Base-by-base conservation (phyloP, 2,888 invertebrate species). In the Thymelicus sylvestris region DNA sequence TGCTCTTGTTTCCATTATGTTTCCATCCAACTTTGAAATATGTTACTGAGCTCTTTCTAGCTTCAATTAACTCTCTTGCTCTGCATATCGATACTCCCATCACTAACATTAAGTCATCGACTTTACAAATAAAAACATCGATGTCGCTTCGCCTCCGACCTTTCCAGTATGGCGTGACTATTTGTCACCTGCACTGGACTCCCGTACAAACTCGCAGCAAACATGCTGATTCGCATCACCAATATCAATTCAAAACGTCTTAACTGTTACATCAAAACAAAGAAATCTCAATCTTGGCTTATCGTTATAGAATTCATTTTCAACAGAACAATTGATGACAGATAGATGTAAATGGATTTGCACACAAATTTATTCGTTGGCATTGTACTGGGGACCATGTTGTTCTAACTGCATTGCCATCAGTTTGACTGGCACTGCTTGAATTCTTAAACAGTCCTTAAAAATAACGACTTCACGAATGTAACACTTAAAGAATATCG, bases 111-210 rank as follows among this genome's bases (percentile, higher is more conserved):
- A 91, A 92, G 91, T 87, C 89, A 89, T 93, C 88, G 90, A 85
- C 81, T 83, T 83, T 75, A 82, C 84, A 87, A 92, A 91, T 89
- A 89, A 91, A 90, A 92, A 88, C 87, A 91, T 92, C 91, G 91
- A 91, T 86, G 87, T 86, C 85, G 83, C 83, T 76, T 84, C 86
- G 84, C 86, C 87, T 81, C 88, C 88, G 86, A 87, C 89, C 90
- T 91, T 88, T 89, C 86, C 86, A 83, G 86, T 80, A 86, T 88
- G 84, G 87, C 89, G 89, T 90, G 91, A 91, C 93, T 93, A 93
- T 93, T 93, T 93, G 93, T 93, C 93, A 93, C 93, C 87, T 86
- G 86, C 84, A 87, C 87, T 88, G 83, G 92, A 93, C 93, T 93
- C 92, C 93, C 86, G 93, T 92, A 92, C 88, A 83, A 82, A 83